These are phyloP conservation scores for Automeris io DNA, from an alignment of 2,888 invertebrate species.

Conservation along the genomic window DNA sequence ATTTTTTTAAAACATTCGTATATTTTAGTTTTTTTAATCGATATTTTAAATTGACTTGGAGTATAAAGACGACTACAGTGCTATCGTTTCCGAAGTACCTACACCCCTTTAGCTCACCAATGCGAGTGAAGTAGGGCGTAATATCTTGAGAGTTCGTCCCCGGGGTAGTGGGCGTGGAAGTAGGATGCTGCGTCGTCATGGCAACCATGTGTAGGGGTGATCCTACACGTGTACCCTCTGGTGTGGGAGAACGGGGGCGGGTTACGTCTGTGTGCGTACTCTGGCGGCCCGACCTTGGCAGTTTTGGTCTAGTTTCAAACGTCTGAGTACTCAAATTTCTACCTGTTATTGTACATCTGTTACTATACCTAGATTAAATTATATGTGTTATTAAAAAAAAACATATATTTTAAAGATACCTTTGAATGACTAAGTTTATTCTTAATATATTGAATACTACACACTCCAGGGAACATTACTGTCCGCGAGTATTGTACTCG, in stretches of 20 bases:
- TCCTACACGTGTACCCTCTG: constrained; percentile 42
- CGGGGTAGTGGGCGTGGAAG: constrained; percentile 77
- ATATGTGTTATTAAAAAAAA: too few relatives aligned
- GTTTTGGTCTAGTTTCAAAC: constrained; percentile 58
- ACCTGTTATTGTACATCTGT: too few relatives aligned
- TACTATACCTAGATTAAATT: too few relatives aligned
- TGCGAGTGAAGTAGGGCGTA: constrained; percentile 73
- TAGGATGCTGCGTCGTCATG: constrained; percentile 80
- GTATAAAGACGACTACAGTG: constrained; percentile 35
- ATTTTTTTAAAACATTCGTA: constrained; percentile 23
- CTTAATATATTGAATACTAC: too few relatives aligned
- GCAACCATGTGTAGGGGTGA: constrained; percentile 72
- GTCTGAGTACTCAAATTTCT: neutral
- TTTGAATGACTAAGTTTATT: too few relatives aligned
- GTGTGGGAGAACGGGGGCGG: constrained; percentile 49
- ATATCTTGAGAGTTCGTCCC: constrained; percentile 75
- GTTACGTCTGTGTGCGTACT: constrained; percentile 31
- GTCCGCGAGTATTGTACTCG: too few relatives aligned
- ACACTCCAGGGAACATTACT: too few relatives aligned
- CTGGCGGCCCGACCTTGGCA: constrained; percentile 50
- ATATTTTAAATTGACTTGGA: constrained; percentile 30
- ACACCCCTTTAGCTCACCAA: constrained; percentile 74
- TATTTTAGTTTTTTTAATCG: constrained; percentile 18
- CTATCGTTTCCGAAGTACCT: constrained; percentile 40
- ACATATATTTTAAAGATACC: too few relatives aligned